These are phyloP conservation scores for Sandelia bainsii DNA, from an alignment of 2,797 vertebrate species.

Conservation along the genomic window DNA sequence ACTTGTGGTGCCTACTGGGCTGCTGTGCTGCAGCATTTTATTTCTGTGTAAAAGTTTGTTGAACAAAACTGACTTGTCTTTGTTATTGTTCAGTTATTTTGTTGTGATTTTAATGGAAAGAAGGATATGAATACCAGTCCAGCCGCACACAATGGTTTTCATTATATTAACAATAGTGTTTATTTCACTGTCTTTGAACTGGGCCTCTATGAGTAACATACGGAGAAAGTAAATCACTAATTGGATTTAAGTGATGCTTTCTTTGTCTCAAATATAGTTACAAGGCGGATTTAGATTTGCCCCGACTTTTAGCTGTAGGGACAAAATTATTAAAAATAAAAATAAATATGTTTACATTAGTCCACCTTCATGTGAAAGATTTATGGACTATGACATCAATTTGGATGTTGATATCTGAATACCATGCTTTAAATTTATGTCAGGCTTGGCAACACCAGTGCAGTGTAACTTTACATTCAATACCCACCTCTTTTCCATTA, in stretches of 20 bases:
- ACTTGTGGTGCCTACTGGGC: slow-evolving; percentile 72
- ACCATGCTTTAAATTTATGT: slow-evolving; percentile 48
- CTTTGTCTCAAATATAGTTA: slow-evolving; percentile 43
- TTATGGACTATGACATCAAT: slow-evolving; percentile 52
- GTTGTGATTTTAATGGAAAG: slow-evolving; percentile 63
- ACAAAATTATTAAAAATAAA: slow-evolving; percentile 31
- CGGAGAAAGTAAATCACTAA: slow-evolving; percentile 51
- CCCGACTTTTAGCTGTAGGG: slow-evolving; percentile 12
- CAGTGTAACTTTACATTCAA: slow-evolving; percentile 59
- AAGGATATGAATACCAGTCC: slow-evolving; percentile 55
- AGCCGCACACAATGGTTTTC: slow-evolving; percentile 70
- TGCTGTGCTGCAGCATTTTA: slow-evolving; percentile 64
- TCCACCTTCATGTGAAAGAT: slow-evolving; percentile 36
- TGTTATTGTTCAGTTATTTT: slow-evolving; percentile 68
- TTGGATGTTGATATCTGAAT: slow-evolving; percentile 51
- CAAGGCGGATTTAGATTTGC: slow-evolving; percentile 3
- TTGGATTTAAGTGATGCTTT: slow-evolving; percentile 54
- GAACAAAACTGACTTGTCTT: slow-evolving; percentile 66
- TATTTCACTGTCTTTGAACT: slow-evolving; percentile 73
- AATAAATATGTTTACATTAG: slow-evolving; percentile 18
- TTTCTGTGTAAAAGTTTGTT: slow-evolving; percentile 60
- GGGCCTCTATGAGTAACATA: slow-evolving; percentile 41
- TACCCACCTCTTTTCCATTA: slow-evolving; percentile 56
- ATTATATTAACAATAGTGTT: slow-evolving; percentile 81
- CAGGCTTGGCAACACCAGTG: slow-evolving; percentile 49